These are phyloP conservation scores for Alcis repandata DNA, from an alignment of 2,888 invertebrate species.

Conservation along the genomic window DNA sequence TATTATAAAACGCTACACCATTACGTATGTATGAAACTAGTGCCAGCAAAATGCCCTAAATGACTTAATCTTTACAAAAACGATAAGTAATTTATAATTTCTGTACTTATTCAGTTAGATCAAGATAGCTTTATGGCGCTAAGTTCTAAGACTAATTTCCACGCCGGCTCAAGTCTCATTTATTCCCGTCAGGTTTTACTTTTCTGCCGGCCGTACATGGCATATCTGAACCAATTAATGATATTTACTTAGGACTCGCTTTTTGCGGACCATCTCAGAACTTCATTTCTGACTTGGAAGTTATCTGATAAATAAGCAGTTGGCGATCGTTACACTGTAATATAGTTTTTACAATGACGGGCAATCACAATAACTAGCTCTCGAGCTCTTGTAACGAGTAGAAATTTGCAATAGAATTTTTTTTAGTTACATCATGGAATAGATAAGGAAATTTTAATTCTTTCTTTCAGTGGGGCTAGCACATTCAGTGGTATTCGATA, in stretches of 20 bases:
- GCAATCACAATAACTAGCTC: slow-evolving; percentile 1
- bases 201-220: slow-evolving; percentile 41
- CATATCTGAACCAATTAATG: slow-evolving; percentile 57
- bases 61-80: too few relatives aligned
- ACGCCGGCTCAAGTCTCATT: neutral
- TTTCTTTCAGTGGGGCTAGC: too few relatives aligned
- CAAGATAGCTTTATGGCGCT: neutral
- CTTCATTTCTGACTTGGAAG: slow-evolving; percentile 30
- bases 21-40: too few relatives aligned
- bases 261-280: slow-evolving; percentile 38
- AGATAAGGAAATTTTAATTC: too few relatives aligned
- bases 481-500: too few relatives aligned
- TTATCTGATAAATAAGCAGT: slow-evolving; percentile 15
- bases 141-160: slow-evolving; percentile 5
- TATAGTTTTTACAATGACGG: slow-evolving; percentile 6
- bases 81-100: neutral
- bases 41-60: too few relatives aligned
- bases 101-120: neutral
- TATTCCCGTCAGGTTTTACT: slow-evolving; percentile 15
- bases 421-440: too few relatives aligned
- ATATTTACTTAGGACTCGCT: slow-evolving; percentile 54
- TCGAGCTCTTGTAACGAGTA: neutral
- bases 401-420: neutral
- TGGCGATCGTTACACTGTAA: slow-evolving; percentile 2
- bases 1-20: too few relatives aligned